phyloP scores from a whole-genome alignment of 1,140 invertebrate species.

The Choristoneura fumiferana region DNA sequence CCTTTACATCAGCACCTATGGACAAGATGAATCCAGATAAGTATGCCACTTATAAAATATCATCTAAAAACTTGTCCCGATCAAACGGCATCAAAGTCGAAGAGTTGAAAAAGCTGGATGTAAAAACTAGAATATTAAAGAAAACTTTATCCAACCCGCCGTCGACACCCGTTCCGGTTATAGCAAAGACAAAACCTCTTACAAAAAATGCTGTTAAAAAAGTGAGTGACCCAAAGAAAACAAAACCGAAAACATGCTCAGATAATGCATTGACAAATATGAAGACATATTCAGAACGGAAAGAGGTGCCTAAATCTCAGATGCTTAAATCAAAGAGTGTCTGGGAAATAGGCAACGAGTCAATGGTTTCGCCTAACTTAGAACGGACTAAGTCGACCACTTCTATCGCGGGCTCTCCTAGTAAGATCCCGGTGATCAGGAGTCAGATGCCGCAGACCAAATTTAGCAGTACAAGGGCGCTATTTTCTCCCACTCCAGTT shows the following conservation, averaged over 20 bases:
- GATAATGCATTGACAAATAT: conserved; percentile 45
- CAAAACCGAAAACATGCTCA: conserved; percentile 48
- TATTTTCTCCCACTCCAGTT: conserved; percentile 78
- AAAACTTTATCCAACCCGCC: conserved; percentile 77
- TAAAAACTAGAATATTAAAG: conserved; percentile 76
- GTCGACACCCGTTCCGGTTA: conserved; percentile 65
- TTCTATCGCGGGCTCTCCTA: conserved; percentile 78
- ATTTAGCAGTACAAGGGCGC: conserved; percentile 71
- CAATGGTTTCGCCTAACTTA: conserved; percentile 53
- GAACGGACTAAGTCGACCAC: conserved; percentile 74
- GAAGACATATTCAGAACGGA: conserved; percentile 46
- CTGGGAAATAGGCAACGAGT: conserved; percentile 76
- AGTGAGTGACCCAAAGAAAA: conserved; percentile 64
- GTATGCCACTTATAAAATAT: conserved; percentile 76
- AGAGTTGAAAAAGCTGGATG: conserved; percentile 73
- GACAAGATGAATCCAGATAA: conserved; percentile 71
- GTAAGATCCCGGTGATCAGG: conserved; percentile 80
- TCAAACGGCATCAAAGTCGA: conserved; percentile 59
- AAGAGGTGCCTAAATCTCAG: conserved; percentile 55
- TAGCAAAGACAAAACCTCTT: conserved; percentile 55
- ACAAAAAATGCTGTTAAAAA: conserved; percentile 68
- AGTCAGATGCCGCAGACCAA: conserved; percentile 72
- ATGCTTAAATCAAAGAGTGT: conserved; percentile 79
- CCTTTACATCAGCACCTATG: conserved; percentile 45
- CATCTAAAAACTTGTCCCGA: conserved; percentile 59